These are phyloP conservation scores for Melanogrammus aeglefinus DNA, from an alignment of 2,797 vertebrate genomes.

Conservation along the genomic window DNA sequence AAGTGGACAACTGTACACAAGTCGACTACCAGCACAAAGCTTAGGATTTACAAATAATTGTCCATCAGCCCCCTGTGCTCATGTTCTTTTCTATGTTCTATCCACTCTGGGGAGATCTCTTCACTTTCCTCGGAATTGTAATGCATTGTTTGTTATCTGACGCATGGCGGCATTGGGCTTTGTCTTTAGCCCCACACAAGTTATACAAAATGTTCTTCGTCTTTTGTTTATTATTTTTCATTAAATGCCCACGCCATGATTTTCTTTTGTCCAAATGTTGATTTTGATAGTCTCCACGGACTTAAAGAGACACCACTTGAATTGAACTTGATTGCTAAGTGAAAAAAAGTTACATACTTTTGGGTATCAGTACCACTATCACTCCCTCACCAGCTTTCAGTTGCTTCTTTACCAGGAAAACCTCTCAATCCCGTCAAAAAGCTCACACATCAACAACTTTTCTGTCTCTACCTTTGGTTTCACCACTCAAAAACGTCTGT, in stretches of 20 bases:
- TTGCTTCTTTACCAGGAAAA: too few relatives aligned
- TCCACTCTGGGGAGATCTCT: not conserved
- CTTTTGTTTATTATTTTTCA: not conserved
- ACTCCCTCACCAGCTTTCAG: too few relatives aligned
- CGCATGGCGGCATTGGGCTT: not conserved
- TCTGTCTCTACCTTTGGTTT: too few relatives aligned
- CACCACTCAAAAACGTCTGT: too few relatives aligned
- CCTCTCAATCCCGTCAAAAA: too few relatives aligned
- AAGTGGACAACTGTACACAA: slow-evolving; percentile 7
- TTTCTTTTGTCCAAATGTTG: not conserved
- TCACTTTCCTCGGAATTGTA: not conserved
- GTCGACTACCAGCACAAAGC: not conserved
- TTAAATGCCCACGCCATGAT: not conserved
- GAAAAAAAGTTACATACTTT: not conserved
- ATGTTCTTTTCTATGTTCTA: not conserved
- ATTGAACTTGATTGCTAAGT: not conserved
- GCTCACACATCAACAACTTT: too few relatives aligned
- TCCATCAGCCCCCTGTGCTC: not conserved
- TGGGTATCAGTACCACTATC: not conserved
- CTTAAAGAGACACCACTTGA: not conserved
- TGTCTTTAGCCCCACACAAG: not conserved
- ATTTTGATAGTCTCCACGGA: not conserved
- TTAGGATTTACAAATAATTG: not conserved
- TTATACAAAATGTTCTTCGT: not conserved
- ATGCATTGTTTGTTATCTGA: not conserved